phyloP scores from a whole-genome alignment of 2,888 invertebrate genomes.

The Dasypogon diadema region DNA sequence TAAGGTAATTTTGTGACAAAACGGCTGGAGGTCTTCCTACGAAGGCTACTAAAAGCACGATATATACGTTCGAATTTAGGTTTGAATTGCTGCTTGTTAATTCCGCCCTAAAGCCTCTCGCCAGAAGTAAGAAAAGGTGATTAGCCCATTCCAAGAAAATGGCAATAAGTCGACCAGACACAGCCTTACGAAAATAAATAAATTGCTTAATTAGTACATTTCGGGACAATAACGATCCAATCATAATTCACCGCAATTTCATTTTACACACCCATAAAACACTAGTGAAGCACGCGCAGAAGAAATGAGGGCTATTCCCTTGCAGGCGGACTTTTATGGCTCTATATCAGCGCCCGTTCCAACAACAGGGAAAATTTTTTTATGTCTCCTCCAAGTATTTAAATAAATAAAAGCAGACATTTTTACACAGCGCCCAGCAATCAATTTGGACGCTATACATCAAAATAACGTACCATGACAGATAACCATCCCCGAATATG shows the following conservation, averaged over 20 bases:
- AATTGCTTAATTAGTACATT: constrained; percentile 1
- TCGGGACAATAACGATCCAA: neutral
- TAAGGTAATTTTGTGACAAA: too few relatives aligned
- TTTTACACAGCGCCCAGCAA: constrained; percentile 28
- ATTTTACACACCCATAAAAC: constrained; percentile 30
- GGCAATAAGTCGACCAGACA: neutral
- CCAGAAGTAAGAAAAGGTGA: too few relatives aligned
- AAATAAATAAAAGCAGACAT: constrained; percentile 42
- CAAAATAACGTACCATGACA: constrained; percentile 41
- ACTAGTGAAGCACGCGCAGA: constrained; percentile 19
- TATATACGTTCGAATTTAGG: too few relatives aligned
- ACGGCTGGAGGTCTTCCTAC: too few relatives aligned
- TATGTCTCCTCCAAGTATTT: constrained; percentile 1
- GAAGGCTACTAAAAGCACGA: too few relatives aligned
- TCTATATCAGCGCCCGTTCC: neutral
- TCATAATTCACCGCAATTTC: constrained; percentile 29
- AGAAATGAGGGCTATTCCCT: neutral
- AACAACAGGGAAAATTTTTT: neutral
- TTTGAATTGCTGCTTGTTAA: too few relatives aligned
- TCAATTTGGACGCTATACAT: constrained; percentile 44
- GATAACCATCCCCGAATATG: constrained; percentile 6
- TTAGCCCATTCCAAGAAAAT: neutral
- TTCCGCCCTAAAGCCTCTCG: too few relatives aligned
- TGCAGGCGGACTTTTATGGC: neutral
- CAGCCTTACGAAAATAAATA: neutral